Percentiles rank a stretch among this genome's conserved stretches.
phyloP scores from a whole-genome alignment of 2,888 invertebrate genomes.

The Dolichopus griseipennis region DNA sequence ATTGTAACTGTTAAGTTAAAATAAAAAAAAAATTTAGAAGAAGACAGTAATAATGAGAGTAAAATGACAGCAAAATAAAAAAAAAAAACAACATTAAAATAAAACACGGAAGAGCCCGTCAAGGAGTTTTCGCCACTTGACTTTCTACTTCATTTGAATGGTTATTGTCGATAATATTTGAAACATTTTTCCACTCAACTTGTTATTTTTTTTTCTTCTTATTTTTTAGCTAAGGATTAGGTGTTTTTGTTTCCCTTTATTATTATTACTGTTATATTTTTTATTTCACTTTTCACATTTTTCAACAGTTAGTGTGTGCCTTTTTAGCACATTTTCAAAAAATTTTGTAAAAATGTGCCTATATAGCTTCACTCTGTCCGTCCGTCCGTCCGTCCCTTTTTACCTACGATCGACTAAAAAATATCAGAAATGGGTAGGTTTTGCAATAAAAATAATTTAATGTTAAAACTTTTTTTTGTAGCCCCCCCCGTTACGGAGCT shows the following conservation, averaged over 20 bases:
- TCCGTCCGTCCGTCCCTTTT: no score
- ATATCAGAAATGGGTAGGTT: no score
- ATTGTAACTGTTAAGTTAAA: not conserved
- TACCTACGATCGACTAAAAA: no score
- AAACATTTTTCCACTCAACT: slow-evolving; percentile 1
- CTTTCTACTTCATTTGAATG: slow-evolving; percentile 6
- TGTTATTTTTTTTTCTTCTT: not conserved
- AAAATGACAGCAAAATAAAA: not conserved
- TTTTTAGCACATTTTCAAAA: no score
- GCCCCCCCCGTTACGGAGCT: no score
- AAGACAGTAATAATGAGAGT: not conserved
- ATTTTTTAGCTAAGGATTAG: not conserved
- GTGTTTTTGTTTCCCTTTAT: not conserved
- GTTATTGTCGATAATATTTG: slow-evolving; percentile 1
- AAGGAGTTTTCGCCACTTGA: slow-evolving; percentile 1
- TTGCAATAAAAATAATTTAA: no score
- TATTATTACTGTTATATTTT: no score
- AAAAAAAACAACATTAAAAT: not conserved
- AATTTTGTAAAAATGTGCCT: no score
- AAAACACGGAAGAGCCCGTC: not conserved
- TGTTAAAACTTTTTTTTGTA: no score
- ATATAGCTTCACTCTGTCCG: no score
- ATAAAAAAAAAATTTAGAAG: no score
- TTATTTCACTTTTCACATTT: not conserved
- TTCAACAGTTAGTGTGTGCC: no score